A percentile compares a stretch with the other conserved stretches of the same genome.
These are phyloP conservation scores for Calliopsis andreniformis DNA, from an alignment of 1,140 invertebrate genomes.

Conservation along the genomic window DNA sequence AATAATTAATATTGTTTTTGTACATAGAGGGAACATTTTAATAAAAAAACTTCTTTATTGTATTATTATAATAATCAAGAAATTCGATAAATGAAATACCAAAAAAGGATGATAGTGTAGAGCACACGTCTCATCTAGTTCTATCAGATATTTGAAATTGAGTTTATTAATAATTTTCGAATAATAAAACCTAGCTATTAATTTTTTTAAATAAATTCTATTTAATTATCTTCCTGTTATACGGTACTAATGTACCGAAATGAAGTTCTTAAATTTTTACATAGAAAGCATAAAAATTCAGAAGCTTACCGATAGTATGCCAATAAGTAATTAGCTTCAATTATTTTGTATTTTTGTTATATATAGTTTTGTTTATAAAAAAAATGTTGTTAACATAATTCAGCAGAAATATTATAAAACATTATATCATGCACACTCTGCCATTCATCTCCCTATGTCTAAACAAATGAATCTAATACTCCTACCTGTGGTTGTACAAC, in stretches of 20 bases:
- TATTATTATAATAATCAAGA: background rate
- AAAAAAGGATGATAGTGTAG: background rate
- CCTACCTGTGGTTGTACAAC: slow-evolving; percentile 76
- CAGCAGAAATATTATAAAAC: slow-evolving; percentile 32
- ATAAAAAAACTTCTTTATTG: background rate
- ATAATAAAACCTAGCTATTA: background rate
- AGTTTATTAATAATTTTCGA: background rate
- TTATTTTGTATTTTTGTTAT: background rate
- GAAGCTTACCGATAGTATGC: slow-evolving; percentile 6
- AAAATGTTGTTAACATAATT: slow-evolving; percentile 20
- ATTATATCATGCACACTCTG: slow-evolving; percentile 31
- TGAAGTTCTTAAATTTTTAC: background rate
- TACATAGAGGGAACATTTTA: background rate
- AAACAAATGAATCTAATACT: slow-evolving; percentile 72
- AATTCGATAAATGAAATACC: slow-evolving; percentile 1
- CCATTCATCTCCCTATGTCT: slow-evolving; percentile 54
- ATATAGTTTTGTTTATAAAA: slow-evolving; percentile 8
- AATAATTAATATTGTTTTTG: too few relatives aligned
- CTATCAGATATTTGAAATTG: background rate
- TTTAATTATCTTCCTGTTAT: background rate
- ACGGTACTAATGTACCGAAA: background rate
- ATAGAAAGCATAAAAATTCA: background rate
- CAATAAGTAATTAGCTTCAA: background rate
- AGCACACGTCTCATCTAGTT: background rate
- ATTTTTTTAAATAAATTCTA: background rate